Evolutionary conservation across 2,797 vertebrate genomes (phyloP), one percentile per base, ranked within the genome.

Genomic region (Dicrostonyx torquatus): DNA sequence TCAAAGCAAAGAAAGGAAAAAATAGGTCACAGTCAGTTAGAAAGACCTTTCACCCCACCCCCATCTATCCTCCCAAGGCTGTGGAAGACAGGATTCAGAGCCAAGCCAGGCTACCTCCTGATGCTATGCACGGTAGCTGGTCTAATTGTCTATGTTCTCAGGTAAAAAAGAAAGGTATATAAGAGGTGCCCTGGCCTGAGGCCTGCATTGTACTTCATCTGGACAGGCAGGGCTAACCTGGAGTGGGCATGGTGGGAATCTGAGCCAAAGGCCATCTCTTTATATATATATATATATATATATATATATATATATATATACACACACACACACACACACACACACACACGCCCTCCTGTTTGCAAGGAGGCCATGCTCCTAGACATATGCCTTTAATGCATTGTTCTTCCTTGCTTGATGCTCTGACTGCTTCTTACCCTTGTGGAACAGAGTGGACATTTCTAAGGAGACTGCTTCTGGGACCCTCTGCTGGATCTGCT

Each of bases 1-100:
- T 97, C 96, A 98, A 98, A 98, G 97, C 96, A 97, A 96, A 94
- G 85, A 58, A 20, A 97, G 98, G 48, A 97, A 96, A 97, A 94
- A 92, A 96, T 76, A 97, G 91, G 85, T 58, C 70, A 2, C 29
- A 83, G 96, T 89, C 94, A 96, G 88, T 83, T 92, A 91, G 88
- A 90, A 86, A 96, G 97, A 85, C 6, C 95, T 87, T 62, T 96
- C 45, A 45, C 92, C 96, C 37, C 84, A 18, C 84, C 79, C 6
- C 64, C 66, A 11, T 9, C 40, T 50, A 53, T 4, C 85, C 83
- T 91, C 17, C 31, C 43, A 22, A 66, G 26, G 26, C n/a, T 29
- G 2, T 4, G 18, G 43, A 53, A 48, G 20, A 40, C 58, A 55
- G 48, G 84, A 87, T 2, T 10, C 84, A 53, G 70, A 66, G 91